Percentiles rank a stretch among this genome's conserved stretches.
These are phyloP conservation scores for Suillia variegata DNA, from an alignment of 2,888 invertebrate species.

Conservation along the genomic window DNA sequence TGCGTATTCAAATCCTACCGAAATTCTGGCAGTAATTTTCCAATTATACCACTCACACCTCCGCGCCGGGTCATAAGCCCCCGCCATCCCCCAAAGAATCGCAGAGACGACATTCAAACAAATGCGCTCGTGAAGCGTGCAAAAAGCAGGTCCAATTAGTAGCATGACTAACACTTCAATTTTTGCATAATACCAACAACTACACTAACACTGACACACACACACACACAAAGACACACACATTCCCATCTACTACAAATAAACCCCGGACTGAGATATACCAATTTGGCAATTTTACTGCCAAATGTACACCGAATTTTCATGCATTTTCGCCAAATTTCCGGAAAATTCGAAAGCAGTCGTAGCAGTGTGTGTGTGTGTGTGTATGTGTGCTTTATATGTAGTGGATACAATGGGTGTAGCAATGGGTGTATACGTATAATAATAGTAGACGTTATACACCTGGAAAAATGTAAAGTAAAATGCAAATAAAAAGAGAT, in stretches of 20 bases:
- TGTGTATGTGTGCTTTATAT: constrained; percentile 23
- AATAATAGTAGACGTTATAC: no score
- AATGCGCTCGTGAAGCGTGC: not conserved
- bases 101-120: not conserved
- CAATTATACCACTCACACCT: no score
- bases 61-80: no score
- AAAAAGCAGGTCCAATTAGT: constrained; percentile 25
- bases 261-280: constrained; percentile 22
- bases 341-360: not conserved
- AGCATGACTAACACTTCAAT: constrained; percentile 8
- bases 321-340: not conserved
- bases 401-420: not conserved
- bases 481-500: no score
- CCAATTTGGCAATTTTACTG: constrained; percentile 9
- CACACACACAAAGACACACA: constrained; percentile 12
- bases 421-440: not conserved
- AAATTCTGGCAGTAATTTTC: no score
- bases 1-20: no score
- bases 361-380: constrained; percentile 6
- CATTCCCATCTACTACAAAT: constrained; percentile 11
- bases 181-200: constrained; percentile 4
- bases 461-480: no score
- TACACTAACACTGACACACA: constrained; percentile 9
- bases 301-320: constrained; percentile 4
- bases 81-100: not conserved